phyloP scores from a whole-genome alignment of 2,113 vertebrate genomes.

The Corydoras maculifer region DNA sequence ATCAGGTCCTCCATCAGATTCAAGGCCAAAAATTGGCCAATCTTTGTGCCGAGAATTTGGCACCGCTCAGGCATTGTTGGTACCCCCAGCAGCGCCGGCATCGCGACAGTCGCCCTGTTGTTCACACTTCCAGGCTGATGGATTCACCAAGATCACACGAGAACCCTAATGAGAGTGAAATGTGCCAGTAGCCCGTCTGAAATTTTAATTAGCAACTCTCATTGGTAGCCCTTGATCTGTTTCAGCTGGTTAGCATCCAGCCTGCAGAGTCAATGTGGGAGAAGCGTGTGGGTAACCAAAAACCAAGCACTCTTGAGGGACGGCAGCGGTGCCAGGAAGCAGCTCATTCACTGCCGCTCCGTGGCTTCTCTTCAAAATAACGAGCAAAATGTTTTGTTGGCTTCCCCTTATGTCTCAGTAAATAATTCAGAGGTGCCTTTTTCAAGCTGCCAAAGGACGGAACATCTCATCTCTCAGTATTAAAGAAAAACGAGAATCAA shows the following conservation, averaged over 20 bases:
- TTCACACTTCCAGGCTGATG: conserved; percentile 21
- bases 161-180: conserved; percentile 19
- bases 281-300: conserved; percentile 5
- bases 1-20: background rate
- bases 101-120: conserved; percentile 19
- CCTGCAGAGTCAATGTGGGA: conserved; percentile 2
- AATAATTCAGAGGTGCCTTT: conserved; percentile 24
- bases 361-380: conserved; percentile 21
- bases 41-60: background rate
- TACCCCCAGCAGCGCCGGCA: background rate
- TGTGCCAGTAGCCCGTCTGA: conserved; percentile 10
- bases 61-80: conserved; percentile 9
- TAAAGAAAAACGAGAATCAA: conserved; percentile 18
- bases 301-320: conserved; percentile 19
- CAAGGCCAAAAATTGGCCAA: conserved; percentile 1
- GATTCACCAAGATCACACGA: conserved; percentile 7
- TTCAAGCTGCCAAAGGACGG: conserved; percentile 20
- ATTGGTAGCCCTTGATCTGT: conserved; percentile 23
- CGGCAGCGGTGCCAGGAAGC: conserved; percentile 11
- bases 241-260: conserved; percentile 24
- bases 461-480: background rate
- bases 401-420: conserved; percentile 12
- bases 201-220: conserved; percentile 34
- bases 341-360: conserved; percentile 20
- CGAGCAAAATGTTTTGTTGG: conserved; percentile 18